These are phyloP conservation scores for Magallana gigas DNA, from an alignment of 1,140 invertebrate genomes.

Conservation along the genomic window DNA sequence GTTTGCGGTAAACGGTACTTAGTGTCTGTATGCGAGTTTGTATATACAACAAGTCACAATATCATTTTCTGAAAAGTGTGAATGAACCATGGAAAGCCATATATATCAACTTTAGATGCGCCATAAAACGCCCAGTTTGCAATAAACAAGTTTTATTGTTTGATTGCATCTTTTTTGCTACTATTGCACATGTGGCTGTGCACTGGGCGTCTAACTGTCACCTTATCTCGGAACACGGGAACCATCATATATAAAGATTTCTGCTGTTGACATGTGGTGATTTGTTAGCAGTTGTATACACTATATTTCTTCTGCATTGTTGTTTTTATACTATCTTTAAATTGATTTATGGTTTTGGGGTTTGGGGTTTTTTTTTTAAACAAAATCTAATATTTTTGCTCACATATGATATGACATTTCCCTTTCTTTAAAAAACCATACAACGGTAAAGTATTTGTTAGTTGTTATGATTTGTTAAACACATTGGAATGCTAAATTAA, in stretches of 20 bases:
- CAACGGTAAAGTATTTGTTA: too few relatives aligned
- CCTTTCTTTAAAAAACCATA: too few relatives aligned
- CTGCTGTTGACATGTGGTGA: neutral
- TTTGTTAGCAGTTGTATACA: slow-evolving; percentile 16
- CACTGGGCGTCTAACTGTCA: slow-evolving; percentile 12
- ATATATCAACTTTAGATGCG: slow-evolving; percentile 5
- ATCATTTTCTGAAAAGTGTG: neutral
- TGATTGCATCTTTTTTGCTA: slow-evolving; percentile 7
- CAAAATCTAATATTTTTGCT: too few relatives aligned
- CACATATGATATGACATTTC: too few relatives aligned
- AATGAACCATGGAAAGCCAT: neutral
- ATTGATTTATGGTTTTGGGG: too few relatives aligned
- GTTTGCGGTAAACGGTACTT: too few relatives aligned
- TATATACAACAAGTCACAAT: neutral
- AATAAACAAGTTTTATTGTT: slow-evolving; percentile 23
- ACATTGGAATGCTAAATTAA: too few relatives aligned
- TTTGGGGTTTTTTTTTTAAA: too few relatives aligned
- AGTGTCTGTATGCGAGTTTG: too few relatives aligned
- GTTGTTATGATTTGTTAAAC: too few relatives aligned
- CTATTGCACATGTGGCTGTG: slow-evolving; percentile 25
- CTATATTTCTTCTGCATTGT: neutral
- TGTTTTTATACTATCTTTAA: too few relatives aligned
- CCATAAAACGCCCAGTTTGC: neutral
- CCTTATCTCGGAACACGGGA: slow-evolving; percentile 13
- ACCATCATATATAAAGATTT: slow-evolving; percentile 30